Conservation (phyloP, 2,797 vertebrate genomes). For the Poecilia gillii region DNA sequence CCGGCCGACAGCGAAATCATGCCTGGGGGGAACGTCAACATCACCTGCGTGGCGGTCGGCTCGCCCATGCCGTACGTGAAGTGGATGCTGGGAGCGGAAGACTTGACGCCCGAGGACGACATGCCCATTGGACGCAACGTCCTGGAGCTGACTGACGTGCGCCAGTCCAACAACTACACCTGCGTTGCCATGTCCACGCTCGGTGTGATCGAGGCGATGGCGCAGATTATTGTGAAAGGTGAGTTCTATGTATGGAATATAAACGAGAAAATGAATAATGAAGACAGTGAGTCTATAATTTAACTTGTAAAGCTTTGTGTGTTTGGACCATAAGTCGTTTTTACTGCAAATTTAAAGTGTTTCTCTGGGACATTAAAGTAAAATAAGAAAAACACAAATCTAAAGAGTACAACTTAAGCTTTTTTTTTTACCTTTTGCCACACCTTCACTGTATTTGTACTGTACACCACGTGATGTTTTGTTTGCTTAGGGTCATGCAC, state of each 20-base stretch:
- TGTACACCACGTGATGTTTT: not conserved
- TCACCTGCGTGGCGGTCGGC: conserved; percentile 97
- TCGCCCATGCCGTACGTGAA: conserved; percentile 99
- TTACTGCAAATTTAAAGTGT: not conserved
- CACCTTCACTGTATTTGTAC: not conserved
- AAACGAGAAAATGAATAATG: not conserved
- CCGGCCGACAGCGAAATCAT: conserved; percentile 98
- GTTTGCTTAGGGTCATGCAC: not conserved
- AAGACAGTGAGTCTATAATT: not conserved
- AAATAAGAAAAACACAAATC: not conserved
- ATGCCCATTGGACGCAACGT: conserved; percentile 99
- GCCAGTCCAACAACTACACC: conserved; percentile 98
- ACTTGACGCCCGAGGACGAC: conserved; percentile 98
- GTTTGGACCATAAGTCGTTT: not conserved
- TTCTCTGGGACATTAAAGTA: not conserved
- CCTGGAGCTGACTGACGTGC: conserved; percentile 95
- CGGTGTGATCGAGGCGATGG: conserved; percentile 98
- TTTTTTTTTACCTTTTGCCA: not conserved
- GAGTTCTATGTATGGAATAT: conserved; percentile 8
- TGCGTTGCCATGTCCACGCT: conserved; percentile 99
- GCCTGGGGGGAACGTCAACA: conserved; percentile 98
- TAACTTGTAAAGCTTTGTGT: not conserved
- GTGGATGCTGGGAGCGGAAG: conserved; percentile 98
- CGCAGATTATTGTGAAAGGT: conserved; percentile 99
- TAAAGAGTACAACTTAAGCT: too few species aligned